phyloP scores from a whole-genome alignment of 2,797 vertebrate genomes.

The Orientallactaga sibirica region DNA sequence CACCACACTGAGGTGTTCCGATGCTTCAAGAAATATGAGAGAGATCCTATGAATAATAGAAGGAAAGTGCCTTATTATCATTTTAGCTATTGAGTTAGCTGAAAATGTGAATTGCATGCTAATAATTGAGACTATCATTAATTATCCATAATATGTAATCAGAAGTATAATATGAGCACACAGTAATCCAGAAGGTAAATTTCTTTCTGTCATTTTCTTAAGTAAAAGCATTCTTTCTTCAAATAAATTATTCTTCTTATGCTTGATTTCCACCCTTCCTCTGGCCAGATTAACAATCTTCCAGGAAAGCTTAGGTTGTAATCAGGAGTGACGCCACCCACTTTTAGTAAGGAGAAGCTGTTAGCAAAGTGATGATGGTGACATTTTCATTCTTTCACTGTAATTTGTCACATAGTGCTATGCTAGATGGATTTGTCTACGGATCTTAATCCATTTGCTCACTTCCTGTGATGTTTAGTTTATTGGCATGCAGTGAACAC shows the following conservation, averaged over 20 bases:
- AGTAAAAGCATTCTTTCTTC: background rate
- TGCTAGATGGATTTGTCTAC: background rate
- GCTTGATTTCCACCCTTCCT: background rate
- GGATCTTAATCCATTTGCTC: background rate
- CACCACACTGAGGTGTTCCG: background rate
- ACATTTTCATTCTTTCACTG: slow-evolving; percentile 53
- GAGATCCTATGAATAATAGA: background rate
- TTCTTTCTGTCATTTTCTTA: background rate
- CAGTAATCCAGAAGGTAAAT: slow-evolving; percentile 3
- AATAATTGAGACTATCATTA: background rate
- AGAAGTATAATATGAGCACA: background rate
- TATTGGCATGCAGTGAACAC: slow-evolving; percentile 11
- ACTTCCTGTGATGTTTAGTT: slow-evolving; percentile 6
- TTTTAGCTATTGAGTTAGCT: background rate
- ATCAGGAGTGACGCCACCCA: background rate
- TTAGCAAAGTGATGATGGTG: background rate
- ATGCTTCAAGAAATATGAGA: background rate
- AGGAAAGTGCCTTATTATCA: background rate
- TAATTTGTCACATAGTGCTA: background rate
- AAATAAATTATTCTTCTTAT: background rate
- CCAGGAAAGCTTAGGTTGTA: background rate
- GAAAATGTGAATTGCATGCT: background rate
- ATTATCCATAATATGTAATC: slow-evolving; percentile 25
- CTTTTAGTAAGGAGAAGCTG: background rate
- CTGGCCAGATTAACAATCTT: background rate